Percentiles rank a stretch among this genome's conserved stretches.
Evolutionary conservation across 2,113 vertebrate species (phyloP).

Genomic region (Delphinus delphis): DNA sequence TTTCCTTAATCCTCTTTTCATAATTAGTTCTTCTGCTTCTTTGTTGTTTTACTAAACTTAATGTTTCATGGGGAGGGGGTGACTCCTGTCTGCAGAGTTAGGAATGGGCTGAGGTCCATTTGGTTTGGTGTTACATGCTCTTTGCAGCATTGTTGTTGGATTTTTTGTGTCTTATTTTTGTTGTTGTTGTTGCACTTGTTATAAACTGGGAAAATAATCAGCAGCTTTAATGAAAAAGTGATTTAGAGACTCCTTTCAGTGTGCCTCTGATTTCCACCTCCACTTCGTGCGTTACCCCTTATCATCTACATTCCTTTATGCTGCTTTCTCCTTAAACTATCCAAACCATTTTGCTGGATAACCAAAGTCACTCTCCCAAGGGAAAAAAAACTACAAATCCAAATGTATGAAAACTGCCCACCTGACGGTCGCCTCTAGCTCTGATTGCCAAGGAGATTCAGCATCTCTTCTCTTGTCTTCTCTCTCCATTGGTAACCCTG

Average conservation of each 20-base stretch:
- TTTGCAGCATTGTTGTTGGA: neutral
- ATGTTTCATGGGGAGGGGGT: rapidly evolving
- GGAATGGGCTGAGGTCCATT: neutral
- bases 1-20: neutral
- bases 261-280: neutral
- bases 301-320: neutral
- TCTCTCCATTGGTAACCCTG: neutral
- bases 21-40: neutral
- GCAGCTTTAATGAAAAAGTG: neutral
- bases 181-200: neutral
- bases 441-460: neutral
- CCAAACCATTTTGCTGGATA: neutral
- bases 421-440: neutral
- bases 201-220: neutral
- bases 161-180: neutral
- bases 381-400: neutral
- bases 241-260: neutral
- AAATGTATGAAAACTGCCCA: neutral
- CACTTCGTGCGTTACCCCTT: neutral
- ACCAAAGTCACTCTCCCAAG: neutral
- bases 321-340: neutral
- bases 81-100: neutral
- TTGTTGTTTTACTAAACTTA: neutral
- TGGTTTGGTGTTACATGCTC: neutral
- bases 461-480: neutral